phyloP scores from a whole-genome alignment of 2,113 vertebrate species.

The Dinomys branickii region DNA sequence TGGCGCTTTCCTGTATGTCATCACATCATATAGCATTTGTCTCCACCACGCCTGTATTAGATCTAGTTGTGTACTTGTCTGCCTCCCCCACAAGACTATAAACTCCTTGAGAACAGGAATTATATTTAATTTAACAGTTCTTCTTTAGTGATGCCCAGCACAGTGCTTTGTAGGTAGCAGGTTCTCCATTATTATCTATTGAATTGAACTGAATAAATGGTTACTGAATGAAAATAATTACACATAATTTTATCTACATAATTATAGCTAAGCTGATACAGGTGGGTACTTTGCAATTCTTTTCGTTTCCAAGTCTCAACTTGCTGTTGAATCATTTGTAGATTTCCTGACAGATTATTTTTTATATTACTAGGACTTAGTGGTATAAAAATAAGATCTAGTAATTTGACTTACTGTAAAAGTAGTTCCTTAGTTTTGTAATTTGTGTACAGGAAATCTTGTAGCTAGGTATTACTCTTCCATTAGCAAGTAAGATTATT shows the following conservation, averaged over 20 bases:
- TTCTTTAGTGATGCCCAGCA: not conserved
- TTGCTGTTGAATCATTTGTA: conserved; percentile 75
- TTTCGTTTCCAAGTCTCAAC: conserved; percentile 72
- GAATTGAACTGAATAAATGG: conserved; percentile 59
- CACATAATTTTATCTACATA: conserved; percentile 66
- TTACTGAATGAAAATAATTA: conserved; percentile 60
- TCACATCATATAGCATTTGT: not conserved
- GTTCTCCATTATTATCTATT: not conserved
- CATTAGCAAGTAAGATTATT: conserved; percentile 23
- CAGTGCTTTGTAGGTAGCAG: not conserved
- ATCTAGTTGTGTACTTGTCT: not conserved
- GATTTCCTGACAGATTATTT: conserved; percentile 75
- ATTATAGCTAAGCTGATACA: conserved; percentile 77
- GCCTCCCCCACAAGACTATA: not conserved
- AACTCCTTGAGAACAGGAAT: not conserved
- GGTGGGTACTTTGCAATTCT: conserved; percentile 45
- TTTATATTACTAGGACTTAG: conserved; percentile 68
- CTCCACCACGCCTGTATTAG: not conserved
- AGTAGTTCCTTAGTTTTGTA: conserved; percentile 49
- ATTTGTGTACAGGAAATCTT: conserved; percentile 47
- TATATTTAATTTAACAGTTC: not conserved
- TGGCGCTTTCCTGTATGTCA: not conserved
- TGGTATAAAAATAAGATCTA: conserved; percentile 58
- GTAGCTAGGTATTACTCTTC: conserved; percentile 9
- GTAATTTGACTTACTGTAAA: conserved; percentile 69